These are phyloP conservation scores for Ophion obscuratus DNA, from an alignment of 2,888 invertebrate species.

Conservation along the genomic window DNA sequence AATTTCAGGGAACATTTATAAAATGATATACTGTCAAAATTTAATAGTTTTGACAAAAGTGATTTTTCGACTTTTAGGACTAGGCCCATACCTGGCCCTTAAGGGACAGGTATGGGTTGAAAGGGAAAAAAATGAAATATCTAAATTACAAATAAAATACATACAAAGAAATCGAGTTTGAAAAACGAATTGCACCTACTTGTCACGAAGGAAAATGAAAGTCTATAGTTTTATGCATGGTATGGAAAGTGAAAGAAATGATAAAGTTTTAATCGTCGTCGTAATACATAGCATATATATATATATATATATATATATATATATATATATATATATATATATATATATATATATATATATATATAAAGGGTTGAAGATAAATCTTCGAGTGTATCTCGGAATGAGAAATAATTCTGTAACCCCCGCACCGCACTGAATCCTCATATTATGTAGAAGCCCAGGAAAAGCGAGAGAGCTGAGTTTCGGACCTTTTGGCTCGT, in stretches of 20 bases:
- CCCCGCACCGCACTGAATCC: neutral
- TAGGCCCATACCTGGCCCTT: too few relatives aligned
- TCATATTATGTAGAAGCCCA: neutral
- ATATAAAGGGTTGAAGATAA: constrained; percentile 19
- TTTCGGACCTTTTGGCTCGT: constrained; percentile 44
- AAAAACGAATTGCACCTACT: neutral
- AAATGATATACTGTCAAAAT: too few relatives aligned
- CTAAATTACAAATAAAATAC: neutral
- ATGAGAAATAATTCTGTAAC: constrained; percentile 51
- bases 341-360: neutral
- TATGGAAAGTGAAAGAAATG: constrained; percentile 26
- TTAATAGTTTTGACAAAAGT: too few relatives aligned
- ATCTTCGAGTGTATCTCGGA: constrained; percentile 35
- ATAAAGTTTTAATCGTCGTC: constrained; percentile 1
- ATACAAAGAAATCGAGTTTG: neutral
- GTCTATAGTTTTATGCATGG: constrained; percentile 44
- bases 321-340: neutral
- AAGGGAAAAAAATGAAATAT: neutral
- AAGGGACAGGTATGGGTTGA: too few relatives aligned
- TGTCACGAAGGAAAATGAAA: neutral
- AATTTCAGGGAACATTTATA: too few relatives aligned
- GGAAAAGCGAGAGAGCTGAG: constrained; percentile 12
- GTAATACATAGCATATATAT: constrained; percentile 21
- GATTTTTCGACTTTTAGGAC: too few relatives aligned
- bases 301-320: neutral